Evolutionary conservation across 1,140 invertebrate genomes (phyloP).

Genomic region (Tetragonula clypearis): DNA sequence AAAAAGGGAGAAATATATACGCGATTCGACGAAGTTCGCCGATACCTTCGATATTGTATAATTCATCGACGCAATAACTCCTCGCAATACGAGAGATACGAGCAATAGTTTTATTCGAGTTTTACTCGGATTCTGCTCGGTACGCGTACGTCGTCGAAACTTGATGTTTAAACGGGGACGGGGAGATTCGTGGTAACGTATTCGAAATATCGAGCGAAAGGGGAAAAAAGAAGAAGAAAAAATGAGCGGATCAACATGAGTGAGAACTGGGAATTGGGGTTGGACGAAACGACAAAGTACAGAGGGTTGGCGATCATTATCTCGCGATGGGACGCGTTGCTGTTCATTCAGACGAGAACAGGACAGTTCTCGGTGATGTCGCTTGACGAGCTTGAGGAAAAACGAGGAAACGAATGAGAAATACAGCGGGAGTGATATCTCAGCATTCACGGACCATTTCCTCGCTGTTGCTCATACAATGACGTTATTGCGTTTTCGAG

Average conservation of each 20-base stretch:
- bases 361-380: constrained; percentile 36
- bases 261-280: not conserved
- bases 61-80: not conserved
- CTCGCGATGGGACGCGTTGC: constrained; percentile 29
- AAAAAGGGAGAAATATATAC: not conserved
- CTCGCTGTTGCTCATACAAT: constrained; percentile 55
- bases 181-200: not conserved
- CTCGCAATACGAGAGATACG: not conserved
- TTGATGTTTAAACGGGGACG: not conserved
- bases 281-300: constrained; percentile 20
- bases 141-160: not conserved
- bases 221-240: no score
- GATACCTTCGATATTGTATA: not conserved
- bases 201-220: not conserved
- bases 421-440: constrained; percentile 46
- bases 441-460: constrained; percentile 66
- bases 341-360: constrained; percentile 59
- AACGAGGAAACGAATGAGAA: constrained; percentile 18
- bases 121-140: not conserved
- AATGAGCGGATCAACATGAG: no score
- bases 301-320: constrained; percentile 53
- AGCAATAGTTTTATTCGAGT: not conserved
- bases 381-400: constrained; percentile 2
- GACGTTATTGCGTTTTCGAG: constrained; percentile 61
- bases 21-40: not conserved